These are phyloP conservation scores for Thalassoma bifasciatum DNA, from an alignment of 2,113 vertebrate genomes.

Conservation along the genomic window DNA sequence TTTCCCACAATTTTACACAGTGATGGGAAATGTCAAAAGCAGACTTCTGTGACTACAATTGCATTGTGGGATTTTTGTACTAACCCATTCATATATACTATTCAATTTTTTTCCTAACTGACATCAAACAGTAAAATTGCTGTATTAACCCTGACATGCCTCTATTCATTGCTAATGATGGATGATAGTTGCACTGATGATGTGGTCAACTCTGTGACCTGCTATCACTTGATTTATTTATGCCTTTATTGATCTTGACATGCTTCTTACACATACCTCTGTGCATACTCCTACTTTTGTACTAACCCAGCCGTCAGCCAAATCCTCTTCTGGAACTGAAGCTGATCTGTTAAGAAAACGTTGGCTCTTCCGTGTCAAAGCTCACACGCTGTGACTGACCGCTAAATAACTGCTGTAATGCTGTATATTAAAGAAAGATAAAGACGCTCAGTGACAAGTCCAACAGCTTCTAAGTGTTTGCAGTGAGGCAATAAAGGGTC, in stretches of 20 bases:
- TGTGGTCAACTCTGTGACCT: neutral
- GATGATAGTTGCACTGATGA: neutral
- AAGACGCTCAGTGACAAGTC: constrained; percentile 21
- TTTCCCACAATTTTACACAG: no score
- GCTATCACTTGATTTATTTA: neutral
- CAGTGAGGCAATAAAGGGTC: constrained; percentile 29
- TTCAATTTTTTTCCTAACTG: no score
- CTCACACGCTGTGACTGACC: neutral
- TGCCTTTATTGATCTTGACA: neutral
- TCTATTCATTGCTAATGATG: no score
- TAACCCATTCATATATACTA: no score
- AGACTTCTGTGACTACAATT: no score
- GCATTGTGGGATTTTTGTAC: no score
- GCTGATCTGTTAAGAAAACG: neutral
- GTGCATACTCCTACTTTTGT: neutral
- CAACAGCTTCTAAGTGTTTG: constrained; percentile 27
- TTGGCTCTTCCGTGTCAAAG: neutral
- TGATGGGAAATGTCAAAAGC: no score
- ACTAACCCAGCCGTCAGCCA: neutral
- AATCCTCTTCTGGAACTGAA: neutral
- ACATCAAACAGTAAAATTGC: no score
- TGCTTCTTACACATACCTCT: neutral
- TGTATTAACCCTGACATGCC: no score
- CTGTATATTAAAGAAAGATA: constrained; percentile 13
- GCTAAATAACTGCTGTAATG: constrained; percentile 1